Evolutionary conservation across 2,888 invertebrate species (phyloP), one percentile per base, ranked within the genome.

Genomic region (Terebella lapidaria): DNA sequence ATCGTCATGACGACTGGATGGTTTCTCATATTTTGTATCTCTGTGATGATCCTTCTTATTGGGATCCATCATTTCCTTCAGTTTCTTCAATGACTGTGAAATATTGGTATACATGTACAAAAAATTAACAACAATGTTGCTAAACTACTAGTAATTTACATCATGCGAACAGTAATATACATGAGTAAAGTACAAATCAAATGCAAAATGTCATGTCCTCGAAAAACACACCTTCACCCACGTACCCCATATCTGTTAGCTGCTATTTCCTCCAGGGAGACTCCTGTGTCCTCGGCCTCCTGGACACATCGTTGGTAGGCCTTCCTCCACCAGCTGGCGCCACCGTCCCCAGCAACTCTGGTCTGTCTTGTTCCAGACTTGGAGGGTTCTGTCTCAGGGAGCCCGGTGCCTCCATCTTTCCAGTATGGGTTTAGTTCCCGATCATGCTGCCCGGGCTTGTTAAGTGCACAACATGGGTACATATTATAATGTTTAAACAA

Each of bases 351-450:
- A 61, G 85, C 83, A 10, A 54, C 54, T 3, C 15, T 24, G 5
- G 30, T 42, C 5, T 22, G 22, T 49, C 15, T 57, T 57, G 1
- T 18, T 22, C 28, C 28, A 3, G 3, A 10, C 27, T 28, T 57
- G 28, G 24, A 18, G 5, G 67, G 56, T 20, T 67, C 59, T 28
- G 71, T 69, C 35, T 71, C 70, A 0, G 94, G 94, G 61, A 94
- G 76, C 1, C 94, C 94, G 57, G 85, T 86, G 0, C 94, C 94
- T 51, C 92, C 92, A 79, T 88, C 84, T 83, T 89, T 92, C 93
- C 94, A 94, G 74, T 91, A 90, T 0, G 92, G 94, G 84, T 95
- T 95, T 57, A 94, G 82, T 81, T 95, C 94, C 72, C 88, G 83
- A 1, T 80, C 81, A 76, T 88, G 88, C 64, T 87, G 87, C 0